These are phyloP conservation scores for Pseudachorutes palmiensis DNA, from an alignment of 1,140 invertebrate genomes.

Conservation along the genomic window DNA sequence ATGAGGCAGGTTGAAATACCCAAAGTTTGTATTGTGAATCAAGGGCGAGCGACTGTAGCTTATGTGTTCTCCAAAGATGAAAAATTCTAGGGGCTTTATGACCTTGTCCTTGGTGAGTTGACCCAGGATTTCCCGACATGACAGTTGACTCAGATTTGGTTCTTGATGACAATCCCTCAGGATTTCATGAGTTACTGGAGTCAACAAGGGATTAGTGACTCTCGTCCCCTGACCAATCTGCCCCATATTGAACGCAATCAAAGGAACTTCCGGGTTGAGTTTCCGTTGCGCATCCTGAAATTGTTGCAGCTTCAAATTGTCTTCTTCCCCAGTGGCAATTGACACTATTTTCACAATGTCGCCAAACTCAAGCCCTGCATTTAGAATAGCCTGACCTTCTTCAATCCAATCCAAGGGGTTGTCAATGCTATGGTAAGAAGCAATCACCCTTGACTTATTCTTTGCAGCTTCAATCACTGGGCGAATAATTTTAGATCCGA, in stretches of 20 bases:
- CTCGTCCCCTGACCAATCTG: background rate
- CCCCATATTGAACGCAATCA: conserved; percentile 12
- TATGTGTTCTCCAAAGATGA: background rate
- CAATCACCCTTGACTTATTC: background rate
- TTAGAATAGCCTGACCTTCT: background rate
- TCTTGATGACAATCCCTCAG: background rate
- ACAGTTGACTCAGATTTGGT: background rate
- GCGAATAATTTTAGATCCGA: background rate
- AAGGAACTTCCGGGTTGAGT: background rate
- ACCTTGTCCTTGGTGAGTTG: background rate
- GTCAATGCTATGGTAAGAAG: conserved; percentile 2
- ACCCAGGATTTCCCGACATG: background rate
- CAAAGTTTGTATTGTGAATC: background rate
- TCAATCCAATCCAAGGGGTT: background rate
- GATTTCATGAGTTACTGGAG: background rate
- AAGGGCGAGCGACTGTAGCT: background rate
- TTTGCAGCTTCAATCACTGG: background rate
- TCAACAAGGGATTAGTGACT: background rate
- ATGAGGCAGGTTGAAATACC: background rate
- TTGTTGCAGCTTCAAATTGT: background rate
- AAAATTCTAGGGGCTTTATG: background rate
- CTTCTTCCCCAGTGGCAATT: background rate
- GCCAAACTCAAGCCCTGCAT: background rate
- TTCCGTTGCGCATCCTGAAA: background rate
- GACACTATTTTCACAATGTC: conserved; percentile 5